phyloP scores from a whole-genome alignment of 37 sponge, comb jelly and placozoan genomes.

The Oscarella lobularis region DNA sequence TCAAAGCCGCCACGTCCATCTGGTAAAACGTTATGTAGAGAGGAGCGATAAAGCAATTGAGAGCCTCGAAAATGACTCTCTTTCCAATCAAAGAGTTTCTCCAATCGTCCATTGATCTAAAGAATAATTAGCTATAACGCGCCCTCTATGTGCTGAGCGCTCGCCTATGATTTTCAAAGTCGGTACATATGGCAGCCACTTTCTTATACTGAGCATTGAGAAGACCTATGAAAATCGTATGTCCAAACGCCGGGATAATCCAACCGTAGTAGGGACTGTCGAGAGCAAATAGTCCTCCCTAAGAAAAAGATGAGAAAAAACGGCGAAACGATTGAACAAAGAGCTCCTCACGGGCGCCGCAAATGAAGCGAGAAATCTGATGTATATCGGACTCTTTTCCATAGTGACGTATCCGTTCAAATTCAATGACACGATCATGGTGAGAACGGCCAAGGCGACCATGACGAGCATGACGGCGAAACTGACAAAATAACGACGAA shows the following conservation, averaged over 20 bases:
- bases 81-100: constrained; percentile 54
- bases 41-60: constrained; percentile 70
- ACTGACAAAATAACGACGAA: constrained; percentile 39
- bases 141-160: neutral
- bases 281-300: constrained; percentile 61
- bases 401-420: constrained; percentile 53
- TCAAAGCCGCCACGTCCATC: constrained; percentile 41
- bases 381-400: constrained; percentile 49
- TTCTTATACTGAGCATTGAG: constrained; percentile 42
- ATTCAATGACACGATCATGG: constrained; percentile 60
- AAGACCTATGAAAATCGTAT: constrained; percentile 28
- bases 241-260: constrained; percentile 43
- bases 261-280: constrained; percentile 61
- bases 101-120: constrained; percentile 45
- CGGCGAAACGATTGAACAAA: too few relatives aligned
- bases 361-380: constrained; percentile 27
- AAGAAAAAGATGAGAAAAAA: neutral
- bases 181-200: constrained; percentile 44
- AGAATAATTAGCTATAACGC: neutral
- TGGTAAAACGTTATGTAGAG: constrained; percentile 78
- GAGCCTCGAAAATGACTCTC: constrained; percentile 61
- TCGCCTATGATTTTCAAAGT: constrained; percentile 60
- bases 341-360: constrained; percentile 54
- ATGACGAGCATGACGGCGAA: constrained; percentile 39
- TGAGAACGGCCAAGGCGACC: constrained; percentile 27